These are phyloP conservation scores for Oegoconia quadripuncta DNA, from an alignment of 2,888 invertebrate species.

Conservation along the genomic window DNA sequence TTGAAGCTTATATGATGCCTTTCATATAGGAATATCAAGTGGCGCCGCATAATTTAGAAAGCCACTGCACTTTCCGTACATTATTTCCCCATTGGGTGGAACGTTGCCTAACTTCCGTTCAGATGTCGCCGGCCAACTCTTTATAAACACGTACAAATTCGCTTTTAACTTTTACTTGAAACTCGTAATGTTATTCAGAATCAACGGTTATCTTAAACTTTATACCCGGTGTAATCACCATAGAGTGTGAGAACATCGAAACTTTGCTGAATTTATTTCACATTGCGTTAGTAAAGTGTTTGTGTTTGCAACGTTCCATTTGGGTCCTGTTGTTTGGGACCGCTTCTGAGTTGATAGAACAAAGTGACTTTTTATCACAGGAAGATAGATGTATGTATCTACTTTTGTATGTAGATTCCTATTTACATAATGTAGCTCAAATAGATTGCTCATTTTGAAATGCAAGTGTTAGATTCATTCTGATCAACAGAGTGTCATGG, in stretches of 20 bases:
- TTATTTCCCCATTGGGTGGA: too few species aligned
- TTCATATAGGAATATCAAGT: too few species aligned
- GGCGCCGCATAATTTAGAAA: too few species aligned
- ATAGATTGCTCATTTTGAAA: too few species aligned
- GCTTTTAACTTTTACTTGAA: conserved; percentile 8
- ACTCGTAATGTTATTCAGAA: conserved; percentile 22
- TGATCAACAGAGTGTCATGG: too few species aligned
- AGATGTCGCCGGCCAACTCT: conserved; percentile 3
- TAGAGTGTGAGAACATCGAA: conserved; percentile 38
- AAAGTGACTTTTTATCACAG: too few species aligned
- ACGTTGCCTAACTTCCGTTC: not conserved
- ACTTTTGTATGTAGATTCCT: too few species aligned
- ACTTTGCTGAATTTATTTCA: conserved; percentile 42
- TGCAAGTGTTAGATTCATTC: too few species aligned
- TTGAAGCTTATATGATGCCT: too few species aligned
- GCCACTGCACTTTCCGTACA: too few species aligned
- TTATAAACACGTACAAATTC: conserved; percentile 12
- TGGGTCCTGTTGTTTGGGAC: not conserved
- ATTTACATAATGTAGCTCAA: too few species aligned
- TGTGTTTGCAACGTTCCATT: conserved; percentile 10
- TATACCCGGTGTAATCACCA: conserved; percentile 42
- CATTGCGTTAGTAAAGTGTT: conserved; percentile 26
- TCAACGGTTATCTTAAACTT: conserved; percentile 44
- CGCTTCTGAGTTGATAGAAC: not conserved
- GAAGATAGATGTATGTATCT: too few species aligned